Percentiles rank a stretch among this genome's conserved stretches.
Evolutionary conservation across 2,797 vertebrate genomes (phyloP).

Genomic region (Gymnopithys bicolor): DNA sequence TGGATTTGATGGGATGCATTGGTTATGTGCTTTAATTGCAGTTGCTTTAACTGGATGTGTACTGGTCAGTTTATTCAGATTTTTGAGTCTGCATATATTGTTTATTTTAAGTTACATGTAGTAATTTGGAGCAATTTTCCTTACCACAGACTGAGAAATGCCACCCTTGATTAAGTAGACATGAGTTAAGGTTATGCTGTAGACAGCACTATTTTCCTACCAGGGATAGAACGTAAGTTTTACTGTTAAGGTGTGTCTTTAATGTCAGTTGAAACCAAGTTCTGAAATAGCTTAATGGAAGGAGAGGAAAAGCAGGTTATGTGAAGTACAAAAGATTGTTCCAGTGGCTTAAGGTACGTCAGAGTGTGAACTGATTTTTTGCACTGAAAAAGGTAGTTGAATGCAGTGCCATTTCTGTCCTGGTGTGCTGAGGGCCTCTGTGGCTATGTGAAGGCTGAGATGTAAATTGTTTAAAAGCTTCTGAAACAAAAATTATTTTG

Average conservation of each 20-base stretch:
- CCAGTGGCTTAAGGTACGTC: background rate
- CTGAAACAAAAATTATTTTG: background rate
- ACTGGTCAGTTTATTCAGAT: background rate
- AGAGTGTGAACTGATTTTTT: background rate
- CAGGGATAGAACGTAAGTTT: background rate
- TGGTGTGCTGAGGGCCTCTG: background rate
- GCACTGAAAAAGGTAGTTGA: background rate
- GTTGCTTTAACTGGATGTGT: background rate
- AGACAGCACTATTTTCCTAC: background rate
- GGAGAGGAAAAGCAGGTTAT: background rate
- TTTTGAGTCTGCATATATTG: background rate
- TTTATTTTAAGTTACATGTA: background rate
- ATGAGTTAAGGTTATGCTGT: background rate
- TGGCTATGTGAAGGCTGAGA: background rate
- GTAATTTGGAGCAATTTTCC: background rate
- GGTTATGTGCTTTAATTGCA: background rate
- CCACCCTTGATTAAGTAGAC: background rate
- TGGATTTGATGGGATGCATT: background rate
- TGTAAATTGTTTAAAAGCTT: background rate
- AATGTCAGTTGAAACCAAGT: background rate
- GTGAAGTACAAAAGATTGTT: background rate
- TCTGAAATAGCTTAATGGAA: background rate
- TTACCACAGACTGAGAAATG: background rate
- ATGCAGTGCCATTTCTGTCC: background rate
- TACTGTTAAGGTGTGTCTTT: background rate